Evolutionary conservation across 2,113 vertebrate species (phyloP).

Genomic region (Rissa tridactyla): DNA sequence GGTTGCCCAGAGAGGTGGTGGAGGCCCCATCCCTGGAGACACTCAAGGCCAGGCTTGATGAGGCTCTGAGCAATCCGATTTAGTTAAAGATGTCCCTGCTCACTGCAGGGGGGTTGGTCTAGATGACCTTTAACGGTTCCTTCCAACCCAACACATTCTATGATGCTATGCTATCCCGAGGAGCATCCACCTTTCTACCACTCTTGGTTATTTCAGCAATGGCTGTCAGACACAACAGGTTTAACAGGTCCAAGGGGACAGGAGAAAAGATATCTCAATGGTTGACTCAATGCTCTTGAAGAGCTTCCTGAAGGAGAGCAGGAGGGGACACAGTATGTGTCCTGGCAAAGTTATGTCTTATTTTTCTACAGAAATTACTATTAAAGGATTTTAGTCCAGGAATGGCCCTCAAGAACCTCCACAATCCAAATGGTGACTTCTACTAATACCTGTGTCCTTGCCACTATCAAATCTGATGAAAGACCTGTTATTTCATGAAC

Average conservation of each 20-base stretch:
- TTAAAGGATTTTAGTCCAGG: neutral
- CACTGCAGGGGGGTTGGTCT: too few species aligned
- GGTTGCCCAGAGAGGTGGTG: too few species aligned
- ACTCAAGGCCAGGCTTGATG: too few species aligned
- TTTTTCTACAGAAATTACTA: neutral
- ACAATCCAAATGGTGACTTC: neutral
- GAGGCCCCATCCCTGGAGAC: too few species aligned
- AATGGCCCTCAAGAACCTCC: neutral
- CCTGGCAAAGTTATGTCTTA: neutral
- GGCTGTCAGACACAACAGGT: neutral
- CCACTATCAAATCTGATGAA: neutral
- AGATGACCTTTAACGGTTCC: too few species aligned
- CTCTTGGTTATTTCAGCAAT: neutral
- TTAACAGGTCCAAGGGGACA: neutral
- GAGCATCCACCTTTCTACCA: neutral
- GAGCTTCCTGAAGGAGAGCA: neutral
- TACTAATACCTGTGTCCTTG: neutral
- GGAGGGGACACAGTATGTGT: neutral
- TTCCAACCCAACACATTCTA: too few species aligned
- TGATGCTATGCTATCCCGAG: neutral
- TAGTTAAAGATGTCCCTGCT: too few species aligned
- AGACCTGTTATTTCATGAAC: neutral
- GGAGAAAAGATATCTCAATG: neutral
- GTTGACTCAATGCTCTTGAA: neutral
- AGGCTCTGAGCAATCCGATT: too few species aligned